Percentiles rank a stretch among this genome's conserved stretches.
These are phyloP conservation scores for Carlito syrichta DNA, from an alignment of 2,113 vertebrate genomes.

Conservation along the genomic window DNA sequence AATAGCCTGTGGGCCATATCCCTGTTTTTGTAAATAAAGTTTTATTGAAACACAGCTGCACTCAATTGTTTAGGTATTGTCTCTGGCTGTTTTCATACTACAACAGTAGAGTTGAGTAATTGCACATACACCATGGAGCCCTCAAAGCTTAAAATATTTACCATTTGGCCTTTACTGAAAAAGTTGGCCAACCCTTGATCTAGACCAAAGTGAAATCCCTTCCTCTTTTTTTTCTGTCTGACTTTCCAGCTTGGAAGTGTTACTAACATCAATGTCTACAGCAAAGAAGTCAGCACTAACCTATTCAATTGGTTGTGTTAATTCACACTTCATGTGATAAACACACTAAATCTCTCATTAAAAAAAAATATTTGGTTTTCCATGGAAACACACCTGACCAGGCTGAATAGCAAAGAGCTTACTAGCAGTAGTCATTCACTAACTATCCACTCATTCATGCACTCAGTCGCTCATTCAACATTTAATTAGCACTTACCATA, in stretches of 20 bases:
- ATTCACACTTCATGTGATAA: background rate
- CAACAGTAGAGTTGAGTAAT: background rate
- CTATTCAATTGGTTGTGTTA: background rate
- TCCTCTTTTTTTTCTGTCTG: background rate
- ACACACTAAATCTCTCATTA: background rate
- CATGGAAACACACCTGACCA: background rate
- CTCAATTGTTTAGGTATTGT: background rate
- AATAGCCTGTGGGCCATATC: background rate
- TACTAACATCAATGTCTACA: background rate
- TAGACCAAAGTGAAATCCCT: background rate
- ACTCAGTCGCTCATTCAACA: background rate
- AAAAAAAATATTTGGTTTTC: background rate
- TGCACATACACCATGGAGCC: background rate
- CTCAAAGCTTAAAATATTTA: background rate
- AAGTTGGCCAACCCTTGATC: background rate
- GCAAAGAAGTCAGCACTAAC: background rate
- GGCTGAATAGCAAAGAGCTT: background rate
- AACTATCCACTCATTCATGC: background rate
- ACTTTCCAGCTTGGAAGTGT: background rate
- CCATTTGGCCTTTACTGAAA: background rate
- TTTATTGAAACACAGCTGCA: background rate
- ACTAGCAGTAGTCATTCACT: background rate
- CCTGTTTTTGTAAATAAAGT: background rate
- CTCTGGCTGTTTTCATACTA: background rate
- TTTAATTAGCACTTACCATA: slow-evolving; percentile 22